Conservation (phyloP, 92 coral and sea anemone species). For the Epizoanthus ramosus region DNA sequence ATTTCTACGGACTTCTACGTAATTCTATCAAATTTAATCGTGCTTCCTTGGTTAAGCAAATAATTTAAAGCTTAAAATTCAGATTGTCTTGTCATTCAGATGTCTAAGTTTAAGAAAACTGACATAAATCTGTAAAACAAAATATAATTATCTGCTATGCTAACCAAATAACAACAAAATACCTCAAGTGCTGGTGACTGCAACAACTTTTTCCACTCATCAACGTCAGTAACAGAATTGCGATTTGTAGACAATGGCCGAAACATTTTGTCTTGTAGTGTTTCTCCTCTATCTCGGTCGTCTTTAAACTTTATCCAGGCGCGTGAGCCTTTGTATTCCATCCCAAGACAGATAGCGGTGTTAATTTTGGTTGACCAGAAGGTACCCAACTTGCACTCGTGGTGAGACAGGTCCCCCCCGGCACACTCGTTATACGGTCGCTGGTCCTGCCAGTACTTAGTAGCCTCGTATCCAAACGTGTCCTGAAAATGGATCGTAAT, state of each 20-base stretch:
- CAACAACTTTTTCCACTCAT: constrained; percentile 23
- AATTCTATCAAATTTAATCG: too few species aligned
- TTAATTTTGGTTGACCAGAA: constrained; percentile 26
- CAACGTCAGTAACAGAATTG: not conserved
- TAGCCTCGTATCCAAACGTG: constrained; percentile 38
- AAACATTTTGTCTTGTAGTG: constrained; percentile 25
- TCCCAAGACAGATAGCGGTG: constrained; percentile 30
- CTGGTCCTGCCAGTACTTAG: constrained; percentile 15
- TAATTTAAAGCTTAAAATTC: too few species aligned
- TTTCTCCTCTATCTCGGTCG: not conserved
- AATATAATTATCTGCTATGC: too few species aligned
- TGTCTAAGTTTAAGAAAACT: too few species aligned
- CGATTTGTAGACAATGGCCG: not conserved
- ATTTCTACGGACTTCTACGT: too few species aligned
- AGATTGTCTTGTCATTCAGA: too few species aligned
- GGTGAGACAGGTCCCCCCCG: constrained; percentile 26
- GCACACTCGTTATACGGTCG: constrained; percentile 7
- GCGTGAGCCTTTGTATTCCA: constrained; percentile 31
- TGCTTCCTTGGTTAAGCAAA: too few species aligned
- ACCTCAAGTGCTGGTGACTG: constrained; percentile 26
- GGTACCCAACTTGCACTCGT: constrained; percentile 21
- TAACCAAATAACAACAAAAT: not conserved
- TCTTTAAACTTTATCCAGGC: constrained; percentile 24
- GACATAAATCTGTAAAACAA: too few species aligned
- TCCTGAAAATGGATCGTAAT: not conserved